Percentiles rank a stretch among this genome's conserved stretches.
Conservation (phyloP, 2,888 invertebrate species). For the Drosophila infuscata region DNA sequence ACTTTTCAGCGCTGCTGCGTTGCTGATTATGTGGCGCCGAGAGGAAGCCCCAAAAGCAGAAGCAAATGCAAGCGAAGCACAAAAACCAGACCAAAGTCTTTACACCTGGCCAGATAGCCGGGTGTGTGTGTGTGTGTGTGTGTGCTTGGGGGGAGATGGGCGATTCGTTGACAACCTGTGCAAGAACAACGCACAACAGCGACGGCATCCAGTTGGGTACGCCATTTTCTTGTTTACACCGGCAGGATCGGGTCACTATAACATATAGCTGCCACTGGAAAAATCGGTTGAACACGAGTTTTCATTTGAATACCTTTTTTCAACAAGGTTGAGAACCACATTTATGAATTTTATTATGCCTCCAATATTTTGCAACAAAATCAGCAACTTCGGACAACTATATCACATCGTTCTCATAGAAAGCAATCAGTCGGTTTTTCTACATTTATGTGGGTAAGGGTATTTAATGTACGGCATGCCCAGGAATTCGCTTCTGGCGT, state of each 20-base stretch:
- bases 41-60: constrained; percentile 39
- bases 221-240: not conserved
- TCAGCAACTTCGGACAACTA: not conserved
- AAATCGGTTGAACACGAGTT: not conserved
- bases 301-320: not conserved
- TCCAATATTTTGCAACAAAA: not conserved
- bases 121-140: not conserved
- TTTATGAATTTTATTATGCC: not conserved
- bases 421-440: not conserved
- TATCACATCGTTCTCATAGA: not conserved
- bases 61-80: constrained; percentile 56
- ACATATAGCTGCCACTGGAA: too few relatives aligned
- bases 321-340: not conserved
- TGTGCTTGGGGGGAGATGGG: not conserved
- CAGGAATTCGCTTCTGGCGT: not conserved
- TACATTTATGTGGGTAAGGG: not conserved
- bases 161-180: constrained; percentile 42
- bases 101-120: constrained; percentile 39
- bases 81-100: constrained; percentile 31
- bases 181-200: constrained; percentile 4
- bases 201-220: constrained; percentile 38
- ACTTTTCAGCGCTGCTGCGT: constrained; percentile 73
- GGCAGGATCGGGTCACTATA: not conserved
- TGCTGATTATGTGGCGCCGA: constrained; percentile 69
- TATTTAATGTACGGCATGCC: not conserved